Base-by-base conservation (phyloP, 2,888 invertebrate species). In the Amphipyra tragopoginis region DNA sequence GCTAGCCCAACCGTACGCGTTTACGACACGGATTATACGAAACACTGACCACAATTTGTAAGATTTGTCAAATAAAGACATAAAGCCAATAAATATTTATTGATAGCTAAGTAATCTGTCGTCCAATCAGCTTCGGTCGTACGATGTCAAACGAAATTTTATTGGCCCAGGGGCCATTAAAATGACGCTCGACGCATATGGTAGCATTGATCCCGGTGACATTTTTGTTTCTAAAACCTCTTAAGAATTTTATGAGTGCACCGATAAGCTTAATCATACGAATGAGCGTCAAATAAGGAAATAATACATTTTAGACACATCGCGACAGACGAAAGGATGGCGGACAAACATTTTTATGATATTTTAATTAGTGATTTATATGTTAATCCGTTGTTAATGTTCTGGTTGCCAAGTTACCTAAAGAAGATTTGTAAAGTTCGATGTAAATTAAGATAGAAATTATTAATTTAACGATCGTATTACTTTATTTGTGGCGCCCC, bases 41-140 rank as follows among this genome's bases (percentile, higher is more conserved):
- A 58, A 68, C 54, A 65, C 26, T 59, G 57, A 52, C 63, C 79
- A 77, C 75, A 77, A 77, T 77, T 76, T 71, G 69, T 78, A 71
- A 71, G 67, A 77, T 79, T 77, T 78, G 76, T 79, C 81, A 79
- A 77, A 81, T 79, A 79, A 68, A 81, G 81, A 79, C 75, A 71
- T 81, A 68, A 76, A 72, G 42, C 47, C 54, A 55, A 78, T 77
- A 79, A 79, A 79, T 79, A 75, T 76, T 76, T 77, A 74, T 79
- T 65, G 75, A 75, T 69, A 72, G 57, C 68, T 48, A 55, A 68
- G 66, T 66, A 74, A 72, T 72, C 59, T 67, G 53, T 67, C 53
- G 67, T 6, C 60, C 72, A 64, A 68, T 75, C 59, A 53, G 64
- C 60, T 50, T 45, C 56, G 59, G 45, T 39, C 47, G 61, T 60